phyloP scores from a whole-genome alignment of 2,888 invertebrate genomes.

The Cheilosia impressa region DNA sequence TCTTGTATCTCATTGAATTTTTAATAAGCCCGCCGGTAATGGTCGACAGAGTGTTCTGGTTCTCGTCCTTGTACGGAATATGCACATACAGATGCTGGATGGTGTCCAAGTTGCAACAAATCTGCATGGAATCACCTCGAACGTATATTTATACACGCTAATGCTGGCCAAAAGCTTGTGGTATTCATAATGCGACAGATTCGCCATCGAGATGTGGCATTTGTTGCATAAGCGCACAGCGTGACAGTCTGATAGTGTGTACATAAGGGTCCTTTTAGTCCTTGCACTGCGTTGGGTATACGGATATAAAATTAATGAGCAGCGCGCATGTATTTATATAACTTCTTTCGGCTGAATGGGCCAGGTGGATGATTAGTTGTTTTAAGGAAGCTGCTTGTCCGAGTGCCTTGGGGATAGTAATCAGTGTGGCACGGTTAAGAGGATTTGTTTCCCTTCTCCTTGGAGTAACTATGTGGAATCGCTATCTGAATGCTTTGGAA shows the following conservation, averaged over 20 bases:
- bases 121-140: slow-evolving; percentile 50
- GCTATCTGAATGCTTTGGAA: slow-evolving; percentile 15
- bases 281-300: slow-evolving; percentile 3
- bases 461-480: slow-evolving; percentile 24
- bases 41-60: slow-evolving; percentile 18
- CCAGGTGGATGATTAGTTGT: slow-evolving; percentile 21
- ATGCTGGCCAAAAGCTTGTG: slow-evolving; percentile 56
- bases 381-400: slow-evolving; percentile 59
- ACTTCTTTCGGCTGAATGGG: slow-evolving; percentile 6
- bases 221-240: slow-evolving; percentile 54
- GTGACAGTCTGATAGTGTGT: background rate
- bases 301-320: slow-evolving; percentile 69
- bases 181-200: slow-evolving; percentile 68
- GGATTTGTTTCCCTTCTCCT: slow-evolving; percentile 30
- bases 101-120: slow-evolving; percentile 62
- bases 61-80: slow-evolving; percentile 32
- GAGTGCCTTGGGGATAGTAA: slow-evolving; percentile 64
- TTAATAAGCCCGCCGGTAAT: slow-evolving; percentile 65
- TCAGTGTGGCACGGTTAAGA: slow-evolving; percentile 63
- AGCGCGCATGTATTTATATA: slow-evolving; percentile 20
- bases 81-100: slow-evolving; percentile 35
- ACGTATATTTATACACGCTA: slow-evolving; percentile 1
- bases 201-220: slow-evolving; percentile 51
- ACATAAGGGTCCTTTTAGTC: slow-evolving; percentile 25
- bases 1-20: slow-evolving; percentile 60